Conservation (phyloP, 2,113 vertebrate species). For the Phylloscopus whistleri region DNA sequence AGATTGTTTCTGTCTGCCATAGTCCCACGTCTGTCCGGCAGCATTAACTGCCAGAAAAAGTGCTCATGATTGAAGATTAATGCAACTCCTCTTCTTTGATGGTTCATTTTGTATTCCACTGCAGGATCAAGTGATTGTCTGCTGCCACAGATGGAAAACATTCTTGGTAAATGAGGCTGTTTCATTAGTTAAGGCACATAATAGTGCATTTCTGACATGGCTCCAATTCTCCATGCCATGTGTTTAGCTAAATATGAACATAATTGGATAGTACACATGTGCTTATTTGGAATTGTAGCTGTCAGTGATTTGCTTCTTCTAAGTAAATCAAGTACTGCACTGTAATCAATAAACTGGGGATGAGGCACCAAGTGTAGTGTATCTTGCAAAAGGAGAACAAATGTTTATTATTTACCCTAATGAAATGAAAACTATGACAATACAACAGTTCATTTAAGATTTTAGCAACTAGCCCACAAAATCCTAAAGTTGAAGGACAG, state of each 20-base stretch:
- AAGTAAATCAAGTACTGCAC: background rate
- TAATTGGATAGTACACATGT: background rate
- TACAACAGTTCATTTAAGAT: background rate
- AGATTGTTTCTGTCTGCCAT: slow-evolving; percentile 81
- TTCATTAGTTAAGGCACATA: background rate
- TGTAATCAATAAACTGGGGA: background rate
- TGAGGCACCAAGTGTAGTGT: background rate
- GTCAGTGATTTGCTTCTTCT: background rate
- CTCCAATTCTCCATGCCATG: background rate
- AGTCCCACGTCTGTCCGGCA: slow-evolving; percentile 80
- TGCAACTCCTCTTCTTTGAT: slow-evolving; percentile 82
- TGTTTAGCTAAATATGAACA: background rate
- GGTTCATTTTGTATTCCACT: slow-evolving; percentile 86
- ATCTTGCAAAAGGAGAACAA: background rate
- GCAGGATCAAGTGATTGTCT: slow-evolving; percentile 72
- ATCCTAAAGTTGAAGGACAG: background rate
- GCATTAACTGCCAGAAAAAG: slow-evolving; percentile 81
- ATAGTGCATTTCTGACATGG: background rate
- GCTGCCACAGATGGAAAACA: background rate
- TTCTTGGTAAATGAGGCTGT: background rate
- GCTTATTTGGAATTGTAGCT: background rate
- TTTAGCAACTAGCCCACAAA: background rate
- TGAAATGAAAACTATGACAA: background rate
- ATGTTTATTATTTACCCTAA: background rate
- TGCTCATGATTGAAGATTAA: slow-evolving; percentile 94